These are phyloP conservation scores for Chelonoidis abingdonii DNA, from an alignment of 2,113 vertebrate genomes.

Conservation along the genomic window DNA sequence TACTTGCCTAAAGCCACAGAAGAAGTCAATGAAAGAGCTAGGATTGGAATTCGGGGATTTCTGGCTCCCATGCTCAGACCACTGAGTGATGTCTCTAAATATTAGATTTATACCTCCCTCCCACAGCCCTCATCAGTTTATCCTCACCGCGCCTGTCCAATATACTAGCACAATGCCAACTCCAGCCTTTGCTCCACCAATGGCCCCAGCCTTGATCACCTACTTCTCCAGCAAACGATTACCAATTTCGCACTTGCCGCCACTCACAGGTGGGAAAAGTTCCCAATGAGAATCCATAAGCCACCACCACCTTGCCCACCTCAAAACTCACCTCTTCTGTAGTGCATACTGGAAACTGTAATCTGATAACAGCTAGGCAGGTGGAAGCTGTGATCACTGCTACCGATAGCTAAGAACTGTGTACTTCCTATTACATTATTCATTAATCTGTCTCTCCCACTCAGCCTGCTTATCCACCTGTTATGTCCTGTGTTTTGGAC, in stretches of 20 bases:
- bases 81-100: background rate
- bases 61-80: background rate
- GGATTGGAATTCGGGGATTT: background rate
- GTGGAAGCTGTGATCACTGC: background rate
- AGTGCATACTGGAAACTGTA: background rate
- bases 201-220: background rate
- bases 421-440: background rate
- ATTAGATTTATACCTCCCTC: background rate
- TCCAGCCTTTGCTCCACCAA: background rate
- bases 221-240: background rate
- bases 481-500: background rate
- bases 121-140: background rate
- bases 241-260: background rate
- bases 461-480: background rate
- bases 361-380: background rate
- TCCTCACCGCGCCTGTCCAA: background rate
- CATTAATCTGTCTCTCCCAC: background rate
- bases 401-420: background rate
- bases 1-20: rapidly evolving
- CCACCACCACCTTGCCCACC: background rate
- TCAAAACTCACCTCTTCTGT: background rate
- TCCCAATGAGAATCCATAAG: background rate
- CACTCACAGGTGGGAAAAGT: background rate
- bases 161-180: background rate
- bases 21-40: rapidly evolving